Conservation (phyloP, 2,888 invertebrate species). For the Amphipoea oculea region DNA sequence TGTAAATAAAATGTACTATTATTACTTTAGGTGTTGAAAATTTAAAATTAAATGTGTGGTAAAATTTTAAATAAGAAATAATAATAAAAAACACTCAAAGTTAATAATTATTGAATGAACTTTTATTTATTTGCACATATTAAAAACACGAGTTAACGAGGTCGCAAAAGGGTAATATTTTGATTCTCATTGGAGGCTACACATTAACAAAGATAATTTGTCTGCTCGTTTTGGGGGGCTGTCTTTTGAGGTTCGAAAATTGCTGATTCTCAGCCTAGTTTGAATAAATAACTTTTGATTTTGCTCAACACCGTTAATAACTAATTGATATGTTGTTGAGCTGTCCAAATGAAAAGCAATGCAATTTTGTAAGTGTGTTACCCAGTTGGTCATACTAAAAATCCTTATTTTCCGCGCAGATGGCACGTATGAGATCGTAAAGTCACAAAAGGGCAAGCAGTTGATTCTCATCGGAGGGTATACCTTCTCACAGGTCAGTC, state of each 20-base stretch:
- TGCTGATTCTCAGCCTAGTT: neutral
- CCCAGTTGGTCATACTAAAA: neutral
- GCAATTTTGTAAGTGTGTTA: neutral
- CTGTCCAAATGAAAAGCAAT: neutral
- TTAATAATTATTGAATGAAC: neutral
- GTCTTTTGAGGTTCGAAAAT: neutral
- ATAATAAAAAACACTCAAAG: neutral
- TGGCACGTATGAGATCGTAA: slow-evolving; percentile 36
- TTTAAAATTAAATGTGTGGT: neutral
- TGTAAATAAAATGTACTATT: neutral
- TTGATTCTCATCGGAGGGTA: slow-evolving; percentile 71
- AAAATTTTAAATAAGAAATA: neutral
- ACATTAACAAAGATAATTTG: slow-evolving; percentile 65
- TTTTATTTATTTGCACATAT: slow-evolving; percentile 19
- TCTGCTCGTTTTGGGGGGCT: neutral
- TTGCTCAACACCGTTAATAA: neutral
- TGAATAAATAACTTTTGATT: neutral
- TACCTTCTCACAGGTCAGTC: slow-evolving; percentile 62
- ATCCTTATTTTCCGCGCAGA: slow-evolving; percentile 3
- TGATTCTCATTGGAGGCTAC: slow-evolving; percentile 70
- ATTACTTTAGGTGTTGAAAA: neutral
- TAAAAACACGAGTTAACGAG: slow-evolving; percentile 36
- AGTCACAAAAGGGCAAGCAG: slow-evolving; percentile 55
- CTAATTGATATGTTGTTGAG: too few species aligned
- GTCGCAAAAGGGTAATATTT: slow-evolving; percentile 53